Percentiles rank a stretch among this genome's conserved stretches.
These are phyloP conservation scores for Tromatobia lineatoria DNA, from an alignment of 2,888 invertebrate species.

Conservation along the genomic window DNA sequence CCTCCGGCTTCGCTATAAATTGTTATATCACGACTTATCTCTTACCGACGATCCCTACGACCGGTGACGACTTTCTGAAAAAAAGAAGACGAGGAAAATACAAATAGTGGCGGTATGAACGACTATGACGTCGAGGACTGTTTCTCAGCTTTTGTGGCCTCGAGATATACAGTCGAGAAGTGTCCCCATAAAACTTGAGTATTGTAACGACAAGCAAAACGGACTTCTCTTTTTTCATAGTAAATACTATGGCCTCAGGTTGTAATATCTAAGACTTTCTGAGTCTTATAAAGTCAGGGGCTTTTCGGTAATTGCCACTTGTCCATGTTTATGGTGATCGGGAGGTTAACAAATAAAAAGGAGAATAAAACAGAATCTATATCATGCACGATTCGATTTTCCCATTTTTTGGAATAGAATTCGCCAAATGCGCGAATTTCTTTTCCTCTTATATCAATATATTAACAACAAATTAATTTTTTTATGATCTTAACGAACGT, in stretches of 20 bases:
- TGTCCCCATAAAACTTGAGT: conserved; percentile 17
- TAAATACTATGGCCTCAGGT: background rate
- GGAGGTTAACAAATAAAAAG: background rate
- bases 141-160: background rate
- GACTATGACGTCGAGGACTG: background rate
- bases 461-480: too few relatives aligned
- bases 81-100: conserved; percentile 20
- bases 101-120: background rate
- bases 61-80: conserved; percentile 24
- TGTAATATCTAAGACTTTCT: background rate
- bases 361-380: too few relatives aligned
- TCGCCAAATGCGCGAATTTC: too few relatives aligned
- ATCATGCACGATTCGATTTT: too few relatives aligned
- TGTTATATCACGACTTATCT: conserved; percentile 69
- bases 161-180: conserved; percentile 19
- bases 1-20: conserved; percentile 65
- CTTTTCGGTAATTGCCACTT: too few relatives aligned
- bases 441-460: too few relatives aligned
- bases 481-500: too few relatives aligned
- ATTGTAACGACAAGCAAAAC: background rate
- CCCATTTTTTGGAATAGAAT: too few relatives aligned
- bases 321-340: too few relatives aligned
- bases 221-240: background rate
- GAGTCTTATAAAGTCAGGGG: too few relatives aligned
- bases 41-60: conserved; percentile 51